Percentiles rank a stretch among this genome's conserved stretches.
phyloP scores from a whole-genome alignment of 2,113 vertebrate species.

The Pterocles orientalis region DNA sequence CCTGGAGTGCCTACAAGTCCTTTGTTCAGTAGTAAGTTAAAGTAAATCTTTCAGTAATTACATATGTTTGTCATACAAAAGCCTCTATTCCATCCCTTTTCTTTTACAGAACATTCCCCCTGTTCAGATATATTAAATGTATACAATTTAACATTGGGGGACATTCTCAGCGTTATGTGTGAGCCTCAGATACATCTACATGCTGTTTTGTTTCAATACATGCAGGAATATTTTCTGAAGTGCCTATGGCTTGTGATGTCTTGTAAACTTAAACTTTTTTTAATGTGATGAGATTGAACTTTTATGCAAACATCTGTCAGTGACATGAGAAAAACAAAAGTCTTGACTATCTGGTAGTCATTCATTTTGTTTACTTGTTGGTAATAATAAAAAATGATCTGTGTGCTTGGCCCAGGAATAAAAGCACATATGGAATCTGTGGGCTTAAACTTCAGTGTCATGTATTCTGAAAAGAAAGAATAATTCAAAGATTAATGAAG shows the following conservation, averaged over 20 bases:
- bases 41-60: neutral
- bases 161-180: neutral
- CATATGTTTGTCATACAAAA: neutral
- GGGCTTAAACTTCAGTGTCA: neutral
- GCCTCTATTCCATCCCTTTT: neutral
- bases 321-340: neutral
- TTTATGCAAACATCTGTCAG: conserved; percentile 40
- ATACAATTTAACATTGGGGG: neutral
- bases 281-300: neutral
- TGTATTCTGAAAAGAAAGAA: neutral
- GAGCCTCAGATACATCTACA: neutral
- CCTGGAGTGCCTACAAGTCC: neutral
- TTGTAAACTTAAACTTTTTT: neutral
- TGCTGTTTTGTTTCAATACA: neutral
- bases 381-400: conserved; percentile 17
- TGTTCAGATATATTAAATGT: neutral
- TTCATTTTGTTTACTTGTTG: neutral
- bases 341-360: neutral
- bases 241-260: neutral
- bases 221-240: neutral
- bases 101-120: neutral
- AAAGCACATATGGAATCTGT: neutral
- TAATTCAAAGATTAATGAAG: neutral
- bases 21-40: neutral
- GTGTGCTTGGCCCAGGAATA: neutral